Percentiles rank a stretch among this genome's conserved stretches.
Conservation (phyloP, 2,113 vertebrate species). For the Gnathonemus echidnorhynchus region DNA sequence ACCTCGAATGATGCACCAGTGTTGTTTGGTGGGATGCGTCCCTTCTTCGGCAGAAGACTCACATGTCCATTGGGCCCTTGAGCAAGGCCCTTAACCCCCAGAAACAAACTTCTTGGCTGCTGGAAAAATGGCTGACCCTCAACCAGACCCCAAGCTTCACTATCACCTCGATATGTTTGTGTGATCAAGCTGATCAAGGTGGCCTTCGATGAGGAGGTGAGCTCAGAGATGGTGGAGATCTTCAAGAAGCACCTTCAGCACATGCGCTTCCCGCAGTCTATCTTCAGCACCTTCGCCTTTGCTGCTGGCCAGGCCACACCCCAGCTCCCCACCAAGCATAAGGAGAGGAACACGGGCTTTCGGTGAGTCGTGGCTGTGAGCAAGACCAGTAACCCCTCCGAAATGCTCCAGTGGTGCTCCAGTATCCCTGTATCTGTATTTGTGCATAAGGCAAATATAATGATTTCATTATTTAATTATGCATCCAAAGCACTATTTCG, state of each 20-base stretch:
- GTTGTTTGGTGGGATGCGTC: neutral
- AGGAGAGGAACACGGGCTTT: constrained; percentile 95
- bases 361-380: constrained; percentile 59
- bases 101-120: neutral
- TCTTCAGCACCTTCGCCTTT: constrained; percentile 90
- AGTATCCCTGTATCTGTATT: neutral
- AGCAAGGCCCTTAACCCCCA: neutral
- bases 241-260: constrained; percentile 92
- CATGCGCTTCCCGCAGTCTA: constrained; percentile 89
- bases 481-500: constrained; percentile 73
- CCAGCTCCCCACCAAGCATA: constrained; percentile 88
- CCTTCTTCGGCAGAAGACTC: neutral
- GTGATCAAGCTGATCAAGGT: constrained; percentile 82
- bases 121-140: neutral
- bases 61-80: neutral
- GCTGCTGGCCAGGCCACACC: constrained; percentile 83
- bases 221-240: constrained; percentile 89
- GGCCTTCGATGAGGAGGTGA: constrained; percentile 96
- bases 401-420: neutral
- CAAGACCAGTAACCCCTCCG: neutral
- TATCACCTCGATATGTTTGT: neutral
- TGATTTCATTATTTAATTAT: neutral
- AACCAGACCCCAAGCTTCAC: neutral
- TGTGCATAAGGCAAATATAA: neutral
- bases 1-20: neutral